Evolutionary conservation across 2,888 invertebrate species (phyloP).

Genomic region (Cheilosia impressa): DNA sequence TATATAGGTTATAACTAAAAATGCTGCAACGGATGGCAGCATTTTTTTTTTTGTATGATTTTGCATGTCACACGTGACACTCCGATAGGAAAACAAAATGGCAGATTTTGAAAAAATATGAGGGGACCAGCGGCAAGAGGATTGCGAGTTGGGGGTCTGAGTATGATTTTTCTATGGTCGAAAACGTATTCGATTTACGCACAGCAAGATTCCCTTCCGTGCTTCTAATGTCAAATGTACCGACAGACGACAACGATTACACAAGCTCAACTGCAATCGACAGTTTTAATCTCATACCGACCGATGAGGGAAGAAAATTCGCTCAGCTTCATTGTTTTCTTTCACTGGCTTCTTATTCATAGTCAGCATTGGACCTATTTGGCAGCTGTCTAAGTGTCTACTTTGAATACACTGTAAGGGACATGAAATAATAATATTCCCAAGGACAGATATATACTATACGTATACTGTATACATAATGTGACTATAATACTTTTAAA

Average conservation of each 20-base stretch:
- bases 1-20: too few species aligned
- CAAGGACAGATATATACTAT: conserved; percentile 1
- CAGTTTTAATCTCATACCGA: conserved; percentile 63
- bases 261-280: conserved; percentile 62
- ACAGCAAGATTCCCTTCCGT: conserved; percentile 40
- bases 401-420: conserved; percentile 37
- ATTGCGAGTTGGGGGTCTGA: too few species aligned
- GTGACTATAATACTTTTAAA: conserved; percentile 35
- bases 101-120: too few species aligned
- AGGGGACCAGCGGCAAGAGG: too few species aligned
- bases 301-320: conserved; percentile 28
- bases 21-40: too few species aligned
- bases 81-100: too few species aligned
- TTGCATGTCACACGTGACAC: too few species aligned
- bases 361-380: conserved; percentile 34
- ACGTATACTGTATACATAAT: conserved; percentile 5
- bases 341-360: conserved; percentile 40
- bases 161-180: too few species aligned
- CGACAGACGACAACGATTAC: conserved; percentile 15
- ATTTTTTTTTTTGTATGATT: too few species aligned
- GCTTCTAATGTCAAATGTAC: conserved; percentile 17
- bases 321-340: conserved; percentile 53
- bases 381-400: conserved; percentile 22
- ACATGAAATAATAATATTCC: conserved; percentile 22
- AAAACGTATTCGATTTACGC: conserved; percentile 54